Percentiles rank a stretch among this genome's conserved stretches.
phyloP scores from a whole-genome alignment of 2,797 vertebrate genomes.

The Sarcophilus harrisii region DNA sequence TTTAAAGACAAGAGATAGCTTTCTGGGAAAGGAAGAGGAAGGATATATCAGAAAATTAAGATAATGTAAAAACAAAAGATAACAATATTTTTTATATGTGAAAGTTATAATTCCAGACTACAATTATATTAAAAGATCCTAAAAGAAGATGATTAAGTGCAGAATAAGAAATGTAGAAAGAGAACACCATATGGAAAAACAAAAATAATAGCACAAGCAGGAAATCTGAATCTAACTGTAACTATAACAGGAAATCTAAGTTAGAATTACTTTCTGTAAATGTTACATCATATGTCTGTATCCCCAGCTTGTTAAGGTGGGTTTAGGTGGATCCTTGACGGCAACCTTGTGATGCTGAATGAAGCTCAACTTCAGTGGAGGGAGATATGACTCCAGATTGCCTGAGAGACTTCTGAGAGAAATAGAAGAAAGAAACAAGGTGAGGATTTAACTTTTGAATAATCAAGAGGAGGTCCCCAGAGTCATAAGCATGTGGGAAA shows the following conservation, averaged over 20 bases:
- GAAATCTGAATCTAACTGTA: background rate
- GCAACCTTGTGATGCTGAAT: background rate
- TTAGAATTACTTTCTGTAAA: background rate
- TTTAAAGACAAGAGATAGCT: background rate
- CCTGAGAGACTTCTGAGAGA: background rate
- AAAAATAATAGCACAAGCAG: background rate
- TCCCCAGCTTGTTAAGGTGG: background rate
- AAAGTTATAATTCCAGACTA: background rate
- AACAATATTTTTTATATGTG: background rate
- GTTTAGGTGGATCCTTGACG: background rate
- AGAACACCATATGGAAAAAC: background rate
- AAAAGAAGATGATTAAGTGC: background rate
- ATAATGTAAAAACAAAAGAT: background rate
- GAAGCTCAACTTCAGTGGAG: background rate
- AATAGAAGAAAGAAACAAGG: background rate
- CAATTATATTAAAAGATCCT: background rate
- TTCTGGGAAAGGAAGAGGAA: background rate
- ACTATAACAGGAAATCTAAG: background rate
- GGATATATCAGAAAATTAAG: background rate
- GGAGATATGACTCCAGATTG: background rate
- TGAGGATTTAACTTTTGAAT: background rate
- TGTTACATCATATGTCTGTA: background rate
- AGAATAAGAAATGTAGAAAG: background rate
- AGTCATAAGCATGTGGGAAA: background rate
- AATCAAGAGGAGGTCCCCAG: background rate